Percentiles rank a stretch among this genome's conserved stretches.
phyloP scores from a whole-genome alignment of 2,113 vertebrate species.

The Mohoua ochrocephala region DNA sequence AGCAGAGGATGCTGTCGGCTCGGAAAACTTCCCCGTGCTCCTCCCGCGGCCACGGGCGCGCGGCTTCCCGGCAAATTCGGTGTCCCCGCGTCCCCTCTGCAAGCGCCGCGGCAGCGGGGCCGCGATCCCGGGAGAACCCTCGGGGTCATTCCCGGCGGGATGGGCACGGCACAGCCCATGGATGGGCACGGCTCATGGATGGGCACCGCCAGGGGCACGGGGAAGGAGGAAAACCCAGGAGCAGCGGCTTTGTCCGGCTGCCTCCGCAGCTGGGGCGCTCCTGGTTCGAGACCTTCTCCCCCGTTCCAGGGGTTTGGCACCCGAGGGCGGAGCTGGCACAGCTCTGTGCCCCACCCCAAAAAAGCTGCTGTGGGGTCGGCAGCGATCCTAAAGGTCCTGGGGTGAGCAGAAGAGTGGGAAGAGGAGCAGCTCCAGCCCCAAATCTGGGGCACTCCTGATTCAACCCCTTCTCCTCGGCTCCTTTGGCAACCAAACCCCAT shows the following conservation, averaged over 20 bases:
- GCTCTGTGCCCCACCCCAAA: background rate
- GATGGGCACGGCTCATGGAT: fast-evolving
- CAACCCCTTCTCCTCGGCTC: background rate
- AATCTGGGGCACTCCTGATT: fast-evolving
- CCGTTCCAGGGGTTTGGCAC: background rate
- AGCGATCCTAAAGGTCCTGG: background rate
- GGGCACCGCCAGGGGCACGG: fast-evolving
- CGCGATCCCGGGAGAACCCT: background rate
- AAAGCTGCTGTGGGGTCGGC: background rate
- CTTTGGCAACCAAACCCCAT: fast-evolving
- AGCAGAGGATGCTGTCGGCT: slow-evolving; percentile 32
- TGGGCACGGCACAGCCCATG: no score
- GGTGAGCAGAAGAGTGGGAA: background rate
- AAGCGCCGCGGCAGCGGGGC: background rate
- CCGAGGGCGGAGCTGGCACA: background rate
- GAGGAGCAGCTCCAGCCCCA: background rate
- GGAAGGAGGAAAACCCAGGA: background rate
- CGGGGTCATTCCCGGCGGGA: background rate
- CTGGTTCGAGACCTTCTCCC: background rate
- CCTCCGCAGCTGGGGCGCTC: background rate
- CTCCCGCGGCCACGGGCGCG: background rate
- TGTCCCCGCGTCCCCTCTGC: background rate
- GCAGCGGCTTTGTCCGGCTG: background rate
- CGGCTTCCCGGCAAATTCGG: background rate
- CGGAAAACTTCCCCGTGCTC: background rate